These are phyloP conservation scores for Punctoribates punctum DNA, from an alignment of 2,888 invertebrate species.

Conservation along the genomic window DNA sequence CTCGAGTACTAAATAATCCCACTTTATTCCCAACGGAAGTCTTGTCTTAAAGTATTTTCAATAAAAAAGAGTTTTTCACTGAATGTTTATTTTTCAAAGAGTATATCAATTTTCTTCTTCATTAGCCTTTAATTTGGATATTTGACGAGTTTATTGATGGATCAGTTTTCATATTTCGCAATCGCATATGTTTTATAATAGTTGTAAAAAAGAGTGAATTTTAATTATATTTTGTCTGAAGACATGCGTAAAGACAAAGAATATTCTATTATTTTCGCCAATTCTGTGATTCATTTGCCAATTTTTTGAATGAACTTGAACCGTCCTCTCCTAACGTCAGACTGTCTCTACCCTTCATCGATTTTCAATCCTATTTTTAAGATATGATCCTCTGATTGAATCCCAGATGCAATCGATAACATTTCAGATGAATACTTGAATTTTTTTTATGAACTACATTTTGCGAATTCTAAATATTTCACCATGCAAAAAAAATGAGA, in stretches of 20 bases:
- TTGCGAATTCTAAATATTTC: no score
- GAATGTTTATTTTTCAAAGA: background rate
- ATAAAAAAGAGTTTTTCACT: background rate
- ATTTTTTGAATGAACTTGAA: constrained; percentile 2
- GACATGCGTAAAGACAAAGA: background rate
- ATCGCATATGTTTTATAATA: background rate
- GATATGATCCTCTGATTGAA: background rate
- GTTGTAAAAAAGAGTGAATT: background rate
- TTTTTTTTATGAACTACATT: no score
- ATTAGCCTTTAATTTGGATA: background rate
- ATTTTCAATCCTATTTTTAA: background rate
- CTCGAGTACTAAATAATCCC: no score
- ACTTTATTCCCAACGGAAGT: no score
- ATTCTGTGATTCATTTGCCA: background rate
- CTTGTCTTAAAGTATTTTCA: no score
- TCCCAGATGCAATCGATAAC: background rate
- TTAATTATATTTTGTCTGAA: background rate
- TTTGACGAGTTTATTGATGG: background rate
- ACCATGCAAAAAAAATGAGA: no score
- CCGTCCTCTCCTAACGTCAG: background rate
- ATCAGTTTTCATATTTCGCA: background rate
- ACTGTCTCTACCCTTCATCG: background rate
- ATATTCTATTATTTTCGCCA: background rate
- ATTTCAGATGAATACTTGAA: no score
- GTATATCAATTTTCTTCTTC: background rate